phyloP scores from a whole-genome alignment of 2,797 vertebrate genomes.

The Danio tinwini region DNA sequence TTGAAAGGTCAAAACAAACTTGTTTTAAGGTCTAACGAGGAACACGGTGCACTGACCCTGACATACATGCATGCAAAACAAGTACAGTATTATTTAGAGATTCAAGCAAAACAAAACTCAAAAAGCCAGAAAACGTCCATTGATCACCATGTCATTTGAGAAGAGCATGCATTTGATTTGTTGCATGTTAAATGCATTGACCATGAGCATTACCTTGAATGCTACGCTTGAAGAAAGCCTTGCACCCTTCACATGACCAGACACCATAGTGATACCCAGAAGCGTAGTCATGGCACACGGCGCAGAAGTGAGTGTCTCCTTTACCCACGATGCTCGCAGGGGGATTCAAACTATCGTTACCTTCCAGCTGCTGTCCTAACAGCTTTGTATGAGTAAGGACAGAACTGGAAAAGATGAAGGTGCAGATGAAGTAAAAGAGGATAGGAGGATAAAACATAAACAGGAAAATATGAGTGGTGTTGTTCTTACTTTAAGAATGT shows the following conservation, averaged over 20 bases:
- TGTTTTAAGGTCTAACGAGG: conserved; percentile 19
- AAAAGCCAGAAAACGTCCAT: not conserved
- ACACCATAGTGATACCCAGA: conserved; percentile 91
- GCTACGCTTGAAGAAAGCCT: conserved; percentile 91
- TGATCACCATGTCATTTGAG: not conserved
- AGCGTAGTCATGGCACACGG: conserved; percentile 87
- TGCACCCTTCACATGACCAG: conserved; percentile 90
- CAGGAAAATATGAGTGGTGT: not conserved
- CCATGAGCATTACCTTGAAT: conserved; percentile 82
- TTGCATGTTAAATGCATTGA: not conserved
- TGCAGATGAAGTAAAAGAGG: not conserved
- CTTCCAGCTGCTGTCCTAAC: conserved; percentile 62
- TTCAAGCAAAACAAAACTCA: not conserved
- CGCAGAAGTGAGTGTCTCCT: conserved; percentile 85
- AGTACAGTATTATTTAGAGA: not conserved
- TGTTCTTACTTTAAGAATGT: not conserved
- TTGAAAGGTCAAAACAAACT: conserved; percentile 5
- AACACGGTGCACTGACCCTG: conserved; percentile 32
- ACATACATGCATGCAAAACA: not conserved
- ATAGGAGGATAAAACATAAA: not conserved
- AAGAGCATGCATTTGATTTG: not conserved
- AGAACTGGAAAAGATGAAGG: conserved; percentile 24
- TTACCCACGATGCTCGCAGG: conserved; percentile 70
- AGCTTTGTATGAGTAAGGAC: conserved; percentile 63
- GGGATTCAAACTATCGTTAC: conserved; percentile 70